Evolutionary conservation across 1,140 invertebrate species (phyloP), one percentile per base, ranked within the genome.

Genomic region (Plectrocnemia conspersa): DNA sequence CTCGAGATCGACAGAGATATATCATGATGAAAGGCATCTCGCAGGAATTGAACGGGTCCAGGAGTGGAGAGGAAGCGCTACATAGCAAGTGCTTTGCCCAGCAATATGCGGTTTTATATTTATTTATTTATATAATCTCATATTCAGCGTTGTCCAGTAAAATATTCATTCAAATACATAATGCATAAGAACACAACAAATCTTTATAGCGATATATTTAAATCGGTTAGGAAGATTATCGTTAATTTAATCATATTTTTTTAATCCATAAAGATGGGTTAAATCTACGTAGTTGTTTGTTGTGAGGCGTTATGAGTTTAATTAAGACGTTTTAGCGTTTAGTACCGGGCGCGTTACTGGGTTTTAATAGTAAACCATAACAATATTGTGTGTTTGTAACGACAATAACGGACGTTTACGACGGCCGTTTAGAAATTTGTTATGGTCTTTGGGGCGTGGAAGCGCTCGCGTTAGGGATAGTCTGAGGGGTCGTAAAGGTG

Each of bases 11-110:
- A 38, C 47, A 38, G 33, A 50, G 18, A 50, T 50, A 50, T 38
- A 50, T 50, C 47, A 50, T 50, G 47, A 19, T 50, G 47, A 50
- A 50, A 50, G 47, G 47, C 47, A 38, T 50, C 47, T 50, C 47
- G 11, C 15, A 50, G 47, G 47, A 27, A 50, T 50, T 50, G n/a
- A 10, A 22, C 33, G 11, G 7, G 32, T 38, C 47, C 46, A 16
- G 35, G 4, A 13, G 18, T 10, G 35, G 35, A 38, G 13, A 16
- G 10, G n/a, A n/a, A n/a, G n/a, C n/a, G n/a, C n/a, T n/a, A n/a
- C n/a, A n/a, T n/a, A 44, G 23, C 19, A 15, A 24, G 24, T 29
- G 23, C 18, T 9, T 29, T 32, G 15, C 10, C 7, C 15, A 16
- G 6, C 15, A 16, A 16, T 3, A 27, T 21, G 22, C 6, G 22